Base-by-base conservation (phyloP, 2,888 invertebrate species). In the Aplocera efformata region DNA sequence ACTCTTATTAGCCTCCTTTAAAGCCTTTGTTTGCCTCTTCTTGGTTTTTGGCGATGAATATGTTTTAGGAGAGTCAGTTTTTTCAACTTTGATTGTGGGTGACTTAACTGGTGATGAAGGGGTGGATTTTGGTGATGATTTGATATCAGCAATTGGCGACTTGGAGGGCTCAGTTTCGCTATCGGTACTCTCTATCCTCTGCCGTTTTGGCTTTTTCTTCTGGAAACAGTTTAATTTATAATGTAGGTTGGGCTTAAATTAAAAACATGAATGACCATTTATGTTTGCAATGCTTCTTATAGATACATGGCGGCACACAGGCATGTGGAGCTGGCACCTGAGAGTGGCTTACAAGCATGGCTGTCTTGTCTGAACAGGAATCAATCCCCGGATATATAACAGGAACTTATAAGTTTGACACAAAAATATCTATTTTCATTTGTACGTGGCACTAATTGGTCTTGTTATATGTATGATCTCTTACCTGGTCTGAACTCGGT, bases 141-240 rank as follows among this genome's bases (percentile, higher is more conserved):
- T 33, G 23, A 27, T 8, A 10, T 17, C 30, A 7, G 10, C 34
- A 4, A 22, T 30, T 20, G 26, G 7, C 6, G 33, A 23, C 13
- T 22, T 41, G 32, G 32, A 3, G 47, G 47, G 32, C 7, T 73
- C 75, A 0, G 69, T 26, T 39, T 86, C 86, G 61, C 83, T 83
- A 6, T 63, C 72, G 0, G 83, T 81, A 32, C 85, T 88, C 23
- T 79, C 78, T 52, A 84, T 82, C 10, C 83, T 59, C 43, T 72
- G 79, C 0, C 84, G 71, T 63, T 86, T 88, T 6, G 48, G 10
- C 58, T 72, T 80, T 47, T 72, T 79, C 55, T 76, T 79, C 81
- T 80, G 46, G 13, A 32, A 27, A 17, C 13, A 17, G 5, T 17
- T 2, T 10, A 26, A 26, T 13, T 6, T 10, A 3, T 22, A 10